phyloP scores from a whole-genome alignment of 2,888 invertebrate genomes.

The Parnassius mnemosyne region DNA sequence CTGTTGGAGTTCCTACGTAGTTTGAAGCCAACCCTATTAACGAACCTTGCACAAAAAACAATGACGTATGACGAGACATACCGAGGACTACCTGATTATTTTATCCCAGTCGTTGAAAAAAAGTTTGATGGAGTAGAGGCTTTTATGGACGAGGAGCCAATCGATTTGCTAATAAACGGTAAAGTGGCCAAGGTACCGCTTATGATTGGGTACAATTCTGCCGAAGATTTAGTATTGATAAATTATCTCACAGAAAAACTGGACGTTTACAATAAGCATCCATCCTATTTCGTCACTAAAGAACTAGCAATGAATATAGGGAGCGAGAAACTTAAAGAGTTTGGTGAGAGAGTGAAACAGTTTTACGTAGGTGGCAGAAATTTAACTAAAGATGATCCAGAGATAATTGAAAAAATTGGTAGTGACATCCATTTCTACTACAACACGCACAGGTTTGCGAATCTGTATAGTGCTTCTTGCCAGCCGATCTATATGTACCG shows the following conservation, averaged over 20 bases:
- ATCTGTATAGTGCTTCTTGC: constrained; percentile 29
- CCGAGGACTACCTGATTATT: constrained; percentile 51
- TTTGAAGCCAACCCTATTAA: constrained; percentile 45
- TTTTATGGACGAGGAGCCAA: constrained; percentile 49
- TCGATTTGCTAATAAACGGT: constrained; percentile 42
- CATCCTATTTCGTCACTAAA: constrained; percentile 47
- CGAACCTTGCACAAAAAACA: constrained; percentile 42
- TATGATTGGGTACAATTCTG: constrained; percentile 54
- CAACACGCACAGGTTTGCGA: constrained; percentile 35
- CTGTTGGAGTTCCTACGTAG: constrained; percentile 45
- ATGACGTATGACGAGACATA: constrained; percentile 48
- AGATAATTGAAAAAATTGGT: constrained; percentile 30
- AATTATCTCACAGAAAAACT: constrained; percentile 41
- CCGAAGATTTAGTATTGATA: constrained; percentile 50
- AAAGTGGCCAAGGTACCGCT: constrained; percentile 48
- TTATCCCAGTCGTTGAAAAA: constrained; percentile 55
- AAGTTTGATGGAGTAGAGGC: constrained; percentile 44
- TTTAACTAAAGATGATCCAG: constrained; percentile 32
- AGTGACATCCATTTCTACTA: constrained; percentile 38
- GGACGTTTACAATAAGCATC: constrained; percentile 41
- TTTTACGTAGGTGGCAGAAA: constrained; percentile 49
- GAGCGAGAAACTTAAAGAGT: constrained; percentile 39
- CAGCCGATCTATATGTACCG: constrained; percentile 36
- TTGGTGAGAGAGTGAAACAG: constrained; percentile 46
- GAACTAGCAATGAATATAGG: constrained; percentile 43